These are phyloP conservation scores for Merluccius polli DNA, from an alignment of 2,797 vertebrate species.

Conservation along the genomic window DNA sequence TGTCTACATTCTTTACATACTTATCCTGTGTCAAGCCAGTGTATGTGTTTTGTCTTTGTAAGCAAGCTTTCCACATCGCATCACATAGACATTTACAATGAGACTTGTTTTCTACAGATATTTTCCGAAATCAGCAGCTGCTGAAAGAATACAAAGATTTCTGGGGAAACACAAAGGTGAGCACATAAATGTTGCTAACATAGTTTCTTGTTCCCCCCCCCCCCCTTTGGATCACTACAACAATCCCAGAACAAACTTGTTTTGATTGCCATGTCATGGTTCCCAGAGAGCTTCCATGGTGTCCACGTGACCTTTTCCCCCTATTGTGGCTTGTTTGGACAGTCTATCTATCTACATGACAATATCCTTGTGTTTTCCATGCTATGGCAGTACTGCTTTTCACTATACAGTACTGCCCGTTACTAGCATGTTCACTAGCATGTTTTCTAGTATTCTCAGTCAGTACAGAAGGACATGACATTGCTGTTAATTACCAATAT, in stretches of 20 bases:
- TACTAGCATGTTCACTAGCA: conserved; percentile 15
- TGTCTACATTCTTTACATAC: neutral
- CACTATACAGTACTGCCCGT: conserved; percentile 24
- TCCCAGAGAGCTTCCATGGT: neutral
- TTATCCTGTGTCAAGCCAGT: neutral
- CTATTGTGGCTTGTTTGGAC: conserved; percentile 20
- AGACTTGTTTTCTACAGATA: conserved; percentile 66
- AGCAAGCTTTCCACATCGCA: neutral
- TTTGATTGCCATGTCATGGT: neutral
- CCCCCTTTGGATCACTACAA: neutral
- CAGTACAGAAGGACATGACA: neutral
- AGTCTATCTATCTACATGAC: conserved; percentile 35
- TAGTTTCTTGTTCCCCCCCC: neutral
- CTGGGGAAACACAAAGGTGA: conserved; percentile 95
- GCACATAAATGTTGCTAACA: neutral
- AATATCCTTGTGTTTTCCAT: conserved; percentile 37
- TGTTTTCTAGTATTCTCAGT: neutral
- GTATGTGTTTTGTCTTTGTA: neutral
- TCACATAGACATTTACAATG: neutral
- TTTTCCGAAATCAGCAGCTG: conserved; percentile 90
- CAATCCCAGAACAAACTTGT: neutral
- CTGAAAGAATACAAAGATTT: conserved; percentile 95
- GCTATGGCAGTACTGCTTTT: conserved; percentile 26
- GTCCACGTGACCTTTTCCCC: conserved; percentile 35
- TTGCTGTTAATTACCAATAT: neutral